Evolutionary conservation across 1,140 invertebrate species (phyloP).

Genomic region (Pemphigus obesinymphae): DNA sequence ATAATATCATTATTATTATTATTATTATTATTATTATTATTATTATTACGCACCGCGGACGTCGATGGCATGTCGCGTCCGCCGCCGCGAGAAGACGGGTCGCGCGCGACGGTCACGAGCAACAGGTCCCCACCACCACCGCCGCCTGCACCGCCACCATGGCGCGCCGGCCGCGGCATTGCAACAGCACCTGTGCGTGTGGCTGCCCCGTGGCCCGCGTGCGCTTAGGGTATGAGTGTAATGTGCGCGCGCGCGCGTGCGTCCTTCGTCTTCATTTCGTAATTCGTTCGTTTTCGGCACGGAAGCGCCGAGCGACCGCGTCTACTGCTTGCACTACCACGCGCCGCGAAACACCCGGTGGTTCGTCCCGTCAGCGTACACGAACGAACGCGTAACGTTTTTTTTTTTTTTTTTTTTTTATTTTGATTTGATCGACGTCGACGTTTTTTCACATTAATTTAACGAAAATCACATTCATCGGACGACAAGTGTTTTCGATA

Average conservation of each 20-base stretch:
- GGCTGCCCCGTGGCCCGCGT: conserved; percentile 24
- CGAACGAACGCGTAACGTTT: not conserved
- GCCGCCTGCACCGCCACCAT: no score
- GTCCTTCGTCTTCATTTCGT: not conserved
- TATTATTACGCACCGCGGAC: no score
- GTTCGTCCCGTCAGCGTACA: not conserved
- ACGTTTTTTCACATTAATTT: no score
- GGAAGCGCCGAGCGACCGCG: conserved; percentile 5
- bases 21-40: no score
- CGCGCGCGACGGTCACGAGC: conserved; percentile 25
- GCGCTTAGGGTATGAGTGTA: not conserved
- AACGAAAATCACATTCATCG: not conserved
- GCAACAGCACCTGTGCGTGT: conserved; percentile 30
- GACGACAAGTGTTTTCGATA: not conserved
- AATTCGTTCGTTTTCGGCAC: conserved; percentile 1
- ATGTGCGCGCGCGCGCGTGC: not conserved
- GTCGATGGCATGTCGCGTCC: no score
- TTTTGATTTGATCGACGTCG: not conserved
- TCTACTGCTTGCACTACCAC: not conserved
- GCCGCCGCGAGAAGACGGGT: not conserved
- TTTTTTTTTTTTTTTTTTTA: not conserved
- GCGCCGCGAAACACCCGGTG: not conserved
- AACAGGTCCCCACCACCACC: conserved; percentile 34
- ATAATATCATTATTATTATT: no score
- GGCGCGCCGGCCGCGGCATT: not conserved